Conservation (phyloP, 2,113 vertebrate species). For the Parotia lawesii region DNA sequence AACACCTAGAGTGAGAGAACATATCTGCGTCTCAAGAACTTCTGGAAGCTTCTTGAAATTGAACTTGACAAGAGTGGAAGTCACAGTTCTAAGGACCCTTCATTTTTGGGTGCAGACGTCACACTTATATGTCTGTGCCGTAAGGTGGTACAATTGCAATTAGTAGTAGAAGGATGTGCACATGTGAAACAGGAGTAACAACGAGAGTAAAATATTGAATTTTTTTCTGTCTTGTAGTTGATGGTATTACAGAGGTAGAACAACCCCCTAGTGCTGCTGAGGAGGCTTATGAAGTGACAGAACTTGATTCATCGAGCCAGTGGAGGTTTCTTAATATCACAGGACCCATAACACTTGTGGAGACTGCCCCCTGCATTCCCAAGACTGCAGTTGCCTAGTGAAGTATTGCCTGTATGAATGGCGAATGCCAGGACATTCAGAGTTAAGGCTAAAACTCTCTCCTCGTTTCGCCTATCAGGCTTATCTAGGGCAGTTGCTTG, state of each 20-base stretch:
- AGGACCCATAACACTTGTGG: not conserved
- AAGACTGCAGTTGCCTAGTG: not conserved
- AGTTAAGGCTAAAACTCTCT: conserved; percentile 39
- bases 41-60: not conserved
- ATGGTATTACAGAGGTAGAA: not conserved
- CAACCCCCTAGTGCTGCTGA: not conserved
- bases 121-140: rapidly evolving
- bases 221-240: not conserved
- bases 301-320: not conserved
- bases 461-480: not conserved
- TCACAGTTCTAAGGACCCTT: not conserved
- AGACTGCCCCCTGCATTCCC: not conserved
- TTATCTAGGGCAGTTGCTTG: conserved; percentile 52
- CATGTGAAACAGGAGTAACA: not conserved
- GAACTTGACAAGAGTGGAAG: not conserved
- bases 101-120: not conserved
- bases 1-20: not conserved
- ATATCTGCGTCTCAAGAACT: not conserved
- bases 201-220: not conserved
- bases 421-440: not conserved
- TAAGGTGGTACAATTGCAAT: not conserved
- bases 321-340: not conserved
- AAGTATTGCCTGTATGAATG: not conserved
- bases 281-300: not conserved
- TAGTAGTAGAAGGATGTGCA: not conserved